Evolutionary conservation across 2,888 invertebrate genomes (phyloP), one percentile per base, ranked within the genome.

Genomic region (Rhagonycha fulva): DNA sequence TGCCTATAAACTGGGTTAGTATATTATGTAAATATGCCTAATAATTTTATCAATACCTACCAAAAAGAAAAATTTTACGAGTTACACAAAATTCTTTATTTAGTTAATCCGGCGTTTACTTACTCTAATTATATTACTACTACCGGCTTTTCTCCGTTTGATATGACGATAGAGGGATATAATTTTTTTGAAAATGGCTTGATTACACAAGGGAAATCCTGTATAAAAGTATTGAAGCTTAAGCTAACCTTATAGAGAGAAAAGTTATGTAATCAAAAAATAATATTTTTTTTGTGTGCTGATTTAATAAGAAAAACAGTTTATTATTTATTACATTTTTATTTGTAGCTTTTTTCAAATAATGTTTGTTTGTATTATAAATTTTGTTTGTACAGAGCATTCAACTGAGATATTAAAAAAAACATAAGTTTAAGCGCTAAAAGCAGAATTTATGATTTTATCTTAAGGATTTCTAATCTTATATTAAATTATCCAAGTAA

Each of bases 1-100:
- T 78, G 88, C 90, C 80, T 92, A 91, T 85, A 88, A 90, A 84
- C 87, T 92, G 82, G 92, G 91, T 91, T 83, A 89, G 89, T 88
- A 84, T 68, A 61, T 63, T 28, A 67, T 67, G 47, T 47, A 47
- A 47, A 47, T 47, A 47, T 47, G 47, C 9, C n/a, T 47, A 47
- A 47, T 47, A 47, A 47, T 47, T 47, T 47, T 47, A n/a, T 47
- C 47, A n/a, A 47, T 47, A 47, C 47, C 47, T 47, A 47, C 47
- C 47, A 47, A n/a, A 47, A n/a, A n/a, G 47, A 47, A 47, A 47
- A 47, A 47, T 47, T 47, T 47, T 7, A 7, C n/a, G 47, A 47
- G 47, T n/a, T 47, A 47, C 47, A 66, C n/a, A 66, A 66, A 66
- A 66, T 66, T 24, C 26, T 66, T 24, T 66, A 66, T 66, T 66